Percentiles rank a stretch among this genome's conserved stretches.
phyloP scores from a whole-genome alignment of 2,113 vertebrate genomes.

The Carollia perspicillata region DNA sequence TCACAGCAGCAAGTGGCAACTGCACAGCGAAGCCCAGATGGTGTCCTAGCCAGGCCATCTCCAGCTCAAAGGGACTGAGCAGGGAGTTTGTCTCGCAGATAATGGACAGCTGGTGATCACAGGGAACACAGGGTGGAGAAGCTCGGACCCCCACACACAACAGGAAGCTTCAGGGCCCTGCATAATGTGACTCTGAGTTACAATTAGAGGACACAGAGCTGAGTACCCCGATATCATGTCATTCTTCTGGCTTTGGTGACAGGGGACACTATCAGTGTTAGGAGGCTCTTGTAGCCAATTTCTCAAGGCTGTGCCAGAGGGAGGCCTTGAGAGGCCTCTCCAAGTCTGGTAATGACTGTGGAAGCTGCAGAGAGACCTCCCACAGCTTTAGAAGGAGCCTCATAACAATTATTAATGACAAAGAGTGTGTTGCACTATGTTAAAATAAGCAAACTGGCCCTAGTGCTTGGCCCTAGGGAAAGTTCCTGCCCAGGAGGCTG shows the following conservation, averaged over 20 bases:
- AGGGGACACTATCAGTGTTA: rapidly evolving
- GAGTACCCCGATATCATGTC: background rate
- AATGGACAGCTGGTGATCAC: background rate
- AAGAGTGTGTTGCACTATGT: background rate
- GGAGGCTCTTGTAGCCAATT: background rate
- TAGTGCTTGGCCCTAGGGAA: background rate
- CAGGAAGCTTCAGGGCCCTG: background rate
- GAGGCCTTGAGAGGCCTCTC: background rate
- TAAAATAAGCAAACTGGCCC: background rate
- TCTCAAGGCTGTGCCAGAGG: background rate
- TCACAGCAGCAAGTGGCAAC: too few species aligned
- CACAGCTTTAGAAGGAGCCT: background rate
- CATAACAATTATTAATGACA: background rate
- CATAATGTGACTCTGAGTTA: background rate
- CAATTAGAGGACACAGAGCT: background rate
- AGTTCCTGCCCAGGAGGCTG: background rate
- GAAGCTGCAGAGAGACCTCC: background rate
- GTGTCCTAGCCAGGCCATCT: background rate
- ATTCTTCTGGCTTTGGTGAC: background rate
- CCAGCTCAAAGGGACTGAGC: background rate
- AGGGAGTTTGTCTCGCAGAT: rapidly evolving
- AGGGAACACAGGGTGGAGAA: rapidly evolving
- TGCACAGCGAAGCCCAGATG: background rate
- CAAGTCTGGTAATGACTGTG: background rate
- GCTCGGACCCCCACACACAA: background rate